Evolutionary conservation across 2,888 invertebrate species (phyloP), one percentile per base, ranked within the genome.

Genomic region (Cheilosia urbana): DNA sequence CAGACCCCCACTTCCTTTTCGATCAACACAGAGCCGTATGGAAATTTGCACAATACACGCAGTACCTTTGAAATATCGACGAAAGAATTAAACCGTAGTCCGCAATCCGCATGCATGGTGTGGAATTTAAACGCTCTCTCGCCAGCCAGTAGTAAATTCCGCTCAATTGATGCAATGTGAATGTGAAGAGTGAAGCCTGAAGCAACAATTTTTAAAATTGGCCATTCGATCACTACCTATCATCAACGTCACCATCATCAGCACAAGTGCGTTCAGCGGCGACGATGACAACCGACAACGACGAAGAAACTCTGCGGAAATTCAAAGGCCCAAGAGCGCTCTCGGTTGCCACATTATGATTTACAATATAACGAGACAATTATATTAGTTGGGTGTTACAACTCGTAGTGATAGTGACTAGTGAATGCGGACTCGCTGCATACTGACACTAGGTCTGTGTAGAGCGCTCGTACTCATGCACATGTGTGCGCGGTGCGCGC

Each of bases 301-400:
- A 37, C 4, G 4, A 13, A 27, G 37, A 65, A 62, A 69, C 51
- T 69, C 45, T 58, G 17, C 45, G 17, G 19, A 11, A 57, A 68
- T 53, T 49, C 37, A 71, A 78, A 77, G 65, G 58, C 27, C 68
- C 73, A 69, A 75, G 42, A 76, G 76, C 63, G 42, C 27, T 21
- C 15, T n/a, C 34, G 13, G 79, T 79, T 73, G 57, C 82, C 80
- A 80, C 80, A 80, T 80, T 80, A 75, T 75, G 69, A 84, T 75
- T 84, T 60, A 84, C 84, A 80, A 68, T 75, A 69, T 83, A 79
- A 79, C 53, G 75, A 84, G 80, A 84, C 75, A 80, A 80, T 84
- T 75, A 84, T 71, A 71, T 71, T 71, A 60, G 63, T 75, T 79
- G 84, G 84, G 84, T 84, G 84, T 84, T 84, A 84, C 80, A 84